Evolutionary conservation across 1,140 invertebrate species (phyloP), one percentile per base, ranked within the genome.

Genomic region (Potamilus streckersoni): DNA sequence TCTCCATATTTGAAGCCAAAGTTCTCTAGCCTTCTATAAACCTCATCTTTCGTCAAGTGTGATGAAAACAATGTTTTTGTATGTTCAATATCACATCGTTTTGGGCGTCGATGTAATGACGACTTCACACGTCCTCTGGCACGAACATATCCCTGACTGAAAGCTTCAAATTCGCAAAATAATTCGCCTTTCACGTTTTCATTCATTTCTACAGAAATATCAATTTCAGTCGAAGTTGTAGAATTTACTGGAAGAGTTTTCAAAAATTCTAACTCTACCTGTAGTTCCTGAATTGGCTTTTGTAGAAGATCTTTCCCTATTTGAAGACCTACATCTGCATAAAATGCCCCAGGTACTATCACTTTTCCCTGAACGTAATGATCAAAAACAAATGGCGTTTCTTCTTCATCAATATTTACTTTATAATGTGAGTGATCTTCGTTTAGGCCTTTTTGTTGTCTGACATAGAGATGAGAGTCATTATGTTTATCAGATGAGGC

Each of bases 311-410:
- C 17, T 16, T 27, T 55, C 16, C 68, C 72, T 12, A 75, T 67
- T 74, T 72, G 64, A 68, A 79, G 59, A 2, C 69, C 78, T 58
- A 75, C 59, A 65, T 74, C 73, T 17, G 73, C 61, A 68, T 75
- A 79, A 3, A 68, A 38, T 5, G 78, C 78, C 2, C 73, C 78
- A 13, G 78, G 78, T 56, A 79, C 20, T 60, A 79, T 68, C 8
- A 69, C 62, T 6, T 14, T 14, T 2, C 62, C 65, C 15, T 67
- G 58, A 11, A 79, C 78, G 17, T 63, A 38, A 62, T 75, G 78
- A 63, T 75, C 69, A 75, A 68, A 79, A 55, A 79, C 56, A 27
- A 72, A 79, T 20, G 64, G 69, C 11, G 73, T 72, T 56, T 62
- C 69, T 58, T 60, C 49, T 65, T 17, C 68, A 56, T 62, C 23